phyloP scores from a whole-genome alignment of 2,888 invertebrate genomes.

The Tortricodes alternella region DNA sequence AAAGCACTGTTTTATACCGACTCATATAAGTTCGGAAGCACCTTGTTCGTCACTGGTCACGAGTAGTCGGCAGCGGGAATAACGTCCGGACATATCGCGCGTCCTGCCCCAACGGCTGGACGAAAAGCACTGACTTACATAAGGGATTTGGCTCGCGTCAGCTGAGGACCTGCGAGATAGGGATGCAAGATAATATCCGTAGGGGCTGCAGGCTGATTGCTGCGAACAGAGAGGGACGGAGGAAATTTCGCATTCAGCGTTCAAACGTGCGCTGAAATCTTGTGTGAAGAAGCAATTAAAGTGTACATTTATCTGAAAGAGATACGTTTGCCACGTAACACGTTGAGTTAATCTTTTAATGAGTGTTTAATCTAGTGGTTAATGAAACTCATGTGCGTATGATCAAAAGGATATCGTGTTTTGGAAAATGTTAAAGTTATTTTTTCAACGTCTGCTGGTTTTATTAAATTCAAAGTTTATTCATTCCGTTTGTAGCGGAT shows the following conservation, averaged over 20 bases:
- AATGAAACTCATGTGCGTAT: constrained; percentile 40
- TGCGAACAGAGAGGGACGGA: constrained; percentile 63
- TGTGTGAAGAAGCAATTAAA: constrained; percentile 79
- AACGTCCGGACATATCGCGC: constrained; percentile 59
- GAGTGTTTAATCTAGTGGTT: constrained; percentile 56
- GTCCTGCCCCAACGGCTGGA: constrained; percentile 47
- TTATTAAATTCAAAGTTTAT: constrained; percentile 14
- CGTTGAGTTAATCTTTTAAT: constrained; percentile 50
- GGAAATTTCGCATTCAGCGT: constrained; percentile 62
- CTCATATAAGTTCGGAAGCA: constrained; percentile 36
- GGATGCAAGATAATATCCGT: constrained; percentile 61
- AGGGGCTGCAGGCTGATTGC: constrained; percentile 62
- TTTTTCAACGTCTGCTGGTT: constrained; percentile 4
- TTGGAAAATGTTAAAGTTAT: neutral
- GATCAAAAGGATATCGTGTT: constrained; percentile 6
- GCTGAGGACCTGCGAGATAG: constrained; percentile 61
- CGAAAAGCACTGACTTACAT: constrained; percentile 77
- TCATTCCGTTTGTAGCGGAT: too few relatives aligned
- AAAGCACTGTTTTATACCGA: constrained; percentile 36
- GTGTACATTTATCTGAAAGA: constrained; percentile 69
- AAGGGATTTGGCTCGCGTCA: constrained; percentile 74
- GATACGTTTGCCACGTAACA: constrained; percentile 56
- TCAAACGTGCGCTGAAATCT: constrained; percentile 66
- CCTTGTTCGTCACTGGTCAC: constrained; percentile 44
- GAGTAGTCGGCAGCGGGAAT: constrained; percentile 38